A percentile compares a stretch with the other conserved stretches of the same genome.
Evolutionary conservation across 2,113 vertebrate species (phyloP).

Genomic region (Albula goreensis): DNA sequence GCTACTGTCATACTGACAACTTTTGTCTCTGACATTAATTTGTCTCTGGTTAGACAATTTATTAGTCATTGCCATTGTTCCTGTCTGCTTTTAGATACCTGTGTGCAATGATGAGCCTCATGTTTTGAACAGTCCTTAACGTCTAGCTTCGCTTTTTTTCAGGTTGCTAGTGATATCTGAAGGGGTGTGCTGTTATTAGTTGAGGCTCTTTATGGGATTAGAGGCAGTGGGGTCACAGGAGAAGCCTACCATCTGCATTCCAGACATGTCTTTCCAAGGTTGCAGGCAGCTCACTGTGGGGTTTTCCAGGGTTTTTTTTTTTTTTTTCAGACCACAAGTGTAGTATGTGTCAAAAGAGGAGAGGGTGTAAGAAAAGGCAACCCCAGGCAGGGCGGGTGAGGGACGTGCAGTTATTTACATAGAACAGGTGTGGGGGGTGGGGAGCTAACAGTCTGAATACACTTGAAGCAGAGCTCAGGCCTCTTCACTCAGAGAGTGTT

Average conservation of each 20-base stretch:
- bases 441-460: conserved; percentile 23
- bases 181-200: not conserved
- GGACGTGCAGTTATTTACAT: not conserved
- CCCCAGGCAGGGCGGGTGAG: not conserved
- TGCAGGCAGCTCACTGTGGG: not conserved
- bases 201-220: not conserved
- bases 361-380: not conserved
- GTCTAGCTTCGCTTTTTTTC: not conserved
- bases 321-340: not conserved
- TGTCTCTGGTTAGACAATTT: not conserved
- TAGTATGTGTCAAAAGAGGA: not conserved
- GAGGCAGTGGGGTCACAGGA: not conserved
- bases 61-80: not conserved
- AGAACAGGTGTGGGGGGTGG: conserved; percentile 40
- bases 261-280: not conserved
- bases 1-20: not conserved
- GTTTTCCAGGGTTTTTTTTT: conserved; percentile 21
- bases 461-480: not conserved
- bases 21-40: not conserved
- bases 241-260: not conserved
- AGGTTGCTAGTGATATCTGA: too few relatives aligned
- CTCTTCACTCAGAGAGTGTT: not conserved
- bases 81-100: conserved; percentile 5
- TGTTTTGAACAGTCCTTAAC: not conserved
- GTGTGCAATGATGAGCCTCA: not conserved